Percentiles rank a stretch among this genome's conserved stretches.
phyloP scores from a whole-genome alignment of 2,797 vertebrate genomes.

The Psittacula derbiana region DNA sequence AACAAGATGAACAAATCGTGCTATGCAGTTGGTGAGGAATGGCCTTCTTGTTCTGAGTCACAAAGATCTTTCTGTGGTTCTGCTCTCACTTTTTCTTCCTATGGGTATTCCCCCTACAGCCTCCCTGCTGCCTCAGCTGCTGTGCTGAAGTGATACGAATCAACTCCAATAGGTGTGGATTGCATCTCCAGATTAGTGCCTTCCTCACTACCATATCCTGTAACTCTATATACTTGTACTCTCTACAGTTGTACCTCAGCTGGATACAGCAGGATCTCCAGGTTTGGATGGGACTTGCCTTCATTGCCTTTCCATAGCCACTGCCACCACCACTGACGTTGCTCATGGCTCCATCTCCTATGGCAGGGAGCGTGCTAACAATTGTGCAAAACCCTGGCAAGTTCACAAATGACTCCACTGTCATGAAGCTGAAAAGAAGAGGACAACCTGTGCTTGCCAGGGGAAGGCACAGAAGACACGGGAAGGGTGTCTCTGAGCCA shows the following conservation, averaged over 20 bases:
- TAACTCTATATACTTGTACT: neutral
- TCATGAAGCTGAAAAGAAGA: neutral
- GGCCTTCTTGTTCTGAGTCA: neutral
- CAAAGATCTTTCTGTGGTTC: neutral
- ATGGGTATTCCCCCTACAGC: neutral
- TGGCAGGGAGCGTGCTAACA: neutral
- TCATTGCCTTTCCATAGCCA: neutral
- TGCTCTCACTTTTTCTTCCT: neutral
- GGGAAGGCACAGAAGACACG: neutral
- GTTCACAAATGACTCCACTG: neutral
- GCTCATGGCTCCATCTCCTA: neutral
- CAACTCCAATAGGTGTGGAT: neutral
- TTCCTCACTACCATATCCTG: fast-evolving
- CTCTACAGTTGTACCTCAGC: neutral
- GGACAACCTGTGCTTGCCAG: neutral
- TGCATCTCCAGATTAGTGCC: neutral
- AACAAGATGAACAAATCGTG: neutral
- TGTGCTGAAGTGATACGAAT: neutral
- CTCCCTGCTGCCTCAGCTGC: neutral
- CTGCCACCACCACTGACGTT: fast-evolving
- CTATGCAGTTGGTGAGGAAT: neutral
- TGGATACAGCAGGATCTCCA: neutral
- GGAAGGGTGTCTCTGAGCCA: neutral
- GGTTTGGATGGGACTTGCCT: neutral
- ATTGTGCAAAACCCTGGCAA: neutral